A percentile compares a stretch with the other conserved stretches of the same genome.
phyloP scores from a whole-genome alignment of 2,113 vertebrate genomes.

The Hippocampus barbouri region DNA sequence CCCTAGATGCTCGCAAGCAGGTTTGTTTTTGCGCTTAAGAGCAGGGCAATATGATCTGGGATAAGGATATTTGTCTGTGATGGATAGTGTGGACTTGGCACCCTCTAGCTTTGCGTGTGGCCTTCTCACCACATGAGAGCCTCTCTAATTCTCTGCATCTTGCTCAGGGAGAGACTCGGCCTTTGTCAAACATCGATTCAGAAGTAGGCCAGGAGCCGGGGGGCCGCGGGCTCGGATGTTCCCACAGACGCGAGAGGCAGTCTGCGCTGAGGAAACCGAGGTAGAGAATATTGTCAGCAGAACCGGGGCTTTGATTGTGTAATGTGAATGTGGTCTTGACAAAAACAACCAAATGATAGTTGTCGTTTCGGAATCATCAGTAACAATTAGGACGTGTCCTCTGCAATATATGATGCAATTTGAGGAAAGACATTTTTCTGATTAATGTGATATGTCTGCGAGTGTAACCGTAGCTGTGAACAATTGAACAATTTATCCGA shows the following conservation, averaged over 20 bases:
- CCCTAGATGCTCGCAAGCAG: slow-evolving; percentile 23
- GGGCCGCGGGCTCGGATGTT: slow-evolving; percentile 42
- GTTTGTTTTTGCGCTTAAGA: slow-evolving; percentile 60
- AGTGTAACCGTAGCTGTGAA: background rate
- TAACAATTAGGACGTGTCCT: slow-evolving; percentile 30
- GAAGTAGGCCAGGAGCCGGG: slow-evolving; percentile 68
- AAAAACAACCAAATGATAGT: slow-evolving; percentile 28
- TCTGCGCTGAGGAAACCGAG: slow-evolving; percentile 32
- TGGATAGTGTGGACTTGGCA: slow-evolving; percentile 34
- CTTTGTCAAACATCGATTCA: slow-evolving; percentile 70
- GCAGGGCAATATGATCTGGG: slow-evolving; percentile 43
- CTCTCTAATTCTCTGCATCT: slow-evolving; percentile 49
- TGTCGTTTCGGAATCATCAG: slow-evolving; percentile 31
- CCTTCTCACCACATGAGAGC: slow-evolving; percentile 44
- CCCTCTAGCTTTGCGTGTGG: slow-evolving; percentile 54
- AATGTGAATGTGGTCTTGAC: slow-evolving; percentile 47
- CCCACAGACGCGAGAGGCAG: slow-evolving; percentile 43
- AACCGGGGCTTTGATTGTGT: slow-evolving; percentile 40
- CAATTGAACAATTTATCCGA: background rate
- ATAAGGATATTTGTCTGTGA: slow-evolving; percentile 42
- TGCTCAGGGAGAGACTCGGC: slow-evolving; percentile 54
- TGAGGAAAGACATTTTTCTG: slow-evolving; percentile 45
- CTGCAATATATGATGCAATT: slow-evolving; percentile 42
- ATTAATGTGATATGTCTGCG: slow-evolving; percentile 16
- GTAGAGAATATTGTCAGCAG: slow-evolving; percentile 50